Conservation (phyloP, 2,888 invertebrate species). For the Alloplasta piceator region DNA sequence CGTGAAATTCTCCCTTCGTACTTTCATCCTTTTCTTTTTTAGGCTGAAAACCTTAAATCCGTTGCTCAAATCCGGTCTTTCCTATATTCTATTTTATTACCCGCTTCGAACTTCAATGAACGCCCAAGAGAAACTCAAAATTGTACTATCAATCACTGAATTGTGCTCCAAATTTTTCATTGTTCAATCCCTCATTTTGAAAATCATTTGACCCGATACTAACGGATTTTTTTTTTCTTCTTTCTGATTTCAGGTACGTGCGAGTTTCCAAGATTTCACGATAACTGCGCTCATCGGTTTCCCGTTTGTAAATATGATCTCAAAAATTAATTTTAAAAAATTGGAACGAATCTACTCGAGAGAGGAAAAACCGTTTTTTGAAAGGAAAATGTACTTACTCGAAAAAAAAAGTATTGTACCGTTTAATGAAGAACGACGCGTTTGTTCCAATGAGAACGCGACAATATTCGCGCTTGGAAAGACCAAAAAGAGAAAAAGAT, state of each 20-base stretch:
- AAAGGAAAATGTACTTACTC: conserved; percentile 60
- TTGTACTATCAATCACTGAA: conserved; percentile 17
- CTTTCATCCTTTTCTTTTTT: conserved; percentile 37
- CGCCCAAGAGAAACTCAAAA: conserved; percentile 12
- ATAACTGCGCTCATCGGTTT: not conserved
- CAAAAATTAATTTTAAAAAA: conserved; percentile 21
- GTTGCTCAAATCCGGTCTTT: conserved; percentile 9
- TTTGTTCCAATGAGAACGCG: conserved; percentile 24
- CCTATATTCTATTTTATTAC: not conserved
- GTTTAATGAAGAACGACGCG: conserved; percentile 14
- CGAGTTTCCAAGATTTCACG: conserved; percentile 23
- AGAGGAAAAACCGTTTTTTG: conserved; percentile 18
- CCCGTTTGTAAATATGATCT: conserved; percentile 57
- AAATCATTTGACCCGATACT: not conserved
- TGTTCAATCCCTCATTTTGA: too few species aligned
- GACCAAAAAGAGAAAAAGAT: conserved; percentile 26
- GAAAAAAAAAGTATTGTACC: conserved; percentile 47
- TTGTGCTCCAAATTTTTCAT: not conserved
- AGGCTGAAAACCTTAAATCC: conserved; percentile 40
- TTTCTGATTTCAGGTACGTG: conserved; percentile 49
- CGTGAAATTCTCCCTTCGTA: conserved; percentile 12
- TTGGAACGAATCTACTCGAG: conserved; percentile 5
- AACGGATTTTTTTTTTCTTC: not conserved
- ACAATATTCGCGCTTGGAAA: conserved; percentile 15
- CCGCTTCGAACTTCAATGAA: conserved; percentile 9